Base-by-base conservation (phyloP, 2,113 vertebrate genomes). In the Thalassoma bifasciatum region DNA sequence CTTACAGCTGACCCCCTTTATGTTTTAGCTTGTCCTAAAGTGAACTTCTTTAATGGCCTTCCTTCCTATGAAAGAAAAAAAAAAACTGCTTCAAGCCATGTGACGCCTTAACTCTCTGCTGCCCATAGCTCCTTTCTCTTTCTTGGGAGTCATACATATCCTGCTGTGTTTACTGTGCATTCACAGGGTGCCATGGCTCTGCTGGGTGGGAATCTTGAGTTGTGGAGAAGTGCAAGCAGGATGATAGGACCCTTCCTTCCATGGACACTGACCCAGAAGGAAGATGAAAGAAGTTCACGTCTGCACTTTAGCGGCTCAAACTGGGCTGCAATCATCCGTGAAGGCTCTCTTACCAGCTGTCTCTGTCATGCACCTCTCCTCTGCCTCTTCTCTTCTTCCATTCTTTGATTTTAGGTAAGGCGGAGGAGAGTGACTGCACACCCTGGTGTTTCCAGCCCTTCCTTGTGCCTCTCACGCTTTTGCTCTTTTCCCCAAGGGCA, bases 211-310 rank as follows among this genome's bases (percentile, higher is more conserved):
- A 81, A 81, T 83, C 70, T 81, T 38, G 57, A 75, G 19, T 71
- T 67, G 78, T 70, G 44, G 72, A 46, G 51, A 77, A 84, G 83
- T 85, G 84, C 81, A 75, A 95, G 95, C 95, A 94, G 95, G 95
- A 96, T 98, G 96, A 98, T 96, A 96, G 95, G 95, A 95, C 96
- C 93, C 96, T 96, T 96, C 95, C 94, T 93, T 96, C 94, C 92
- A 92, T 95, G 97, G 96, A 97, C 95, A 98, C 95, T 96, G 95
- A 96, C 96, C 96, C 96, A 95, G 95, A 97, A 96, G 95, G 94
- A 92, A 98, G 96, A 98, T 98, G 95, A 99, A 98, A 98, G 96
- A 94, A 93, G 92, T 95, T 95, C 94, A 95, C 92, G 94, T 97
- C 96, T 95, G 95, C 95, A 95, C 95, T 95, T 97, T 93, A 92